Evolutionary conservation across 64 coral and sea anemone species (phyloP), one percentile per base, ranked within the genome.

Genomic region (Astreopora myriophthalma): DNA sequence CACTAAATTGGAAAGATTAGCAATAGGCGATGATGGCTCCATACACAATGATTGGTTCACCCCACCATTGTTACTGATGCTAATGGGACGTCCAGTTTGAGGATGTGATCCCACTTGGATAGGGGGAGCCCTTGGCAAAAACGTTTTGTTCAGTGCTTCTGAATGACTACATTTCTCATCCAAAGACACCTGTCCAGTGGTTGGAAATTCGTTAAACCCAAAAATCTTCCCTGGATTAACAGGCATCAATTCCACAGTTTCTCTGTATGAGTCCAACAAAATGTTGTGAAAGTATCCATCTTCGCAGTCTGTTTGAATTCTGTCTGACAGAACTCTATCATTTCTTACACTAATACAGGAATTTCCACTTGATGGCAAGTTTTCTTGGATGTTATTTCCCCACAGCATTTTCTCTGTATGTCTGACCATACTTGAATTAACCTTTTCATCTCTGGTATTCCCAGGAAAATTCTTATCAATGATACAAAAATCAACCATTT

Each of bases 1-100:
- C 3, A 92, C 90, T 40, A 92, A 40, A 69, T 74, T 84, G 11
- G 90, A 92, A 25, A 92, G 72, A 69, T 92, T 92, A 55, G 82
- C 69, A 75, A 92, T 92, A 3, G 90, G 90, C 24, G 80, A 92
- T 2, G 79, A 74, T 32, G 80, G 90, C 24, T 74, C 35, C 34
- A 73, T 48, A 16, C 61, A 81, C 28, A 58, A 25, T 10, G 2
- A 9, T 24, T 83, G 55, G 65, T 25, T 64, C 3, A 37, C 12
- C 25, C 12, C 10, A 23, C 5, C 17, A 32, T 64, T 39, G 20
- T 23, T 83, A 22, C 30, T 65, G 1, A 22, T 38, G 8, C 58
- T 24, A 1, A 14, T 61, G 32, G 20, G 29, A 55, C 11, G 58
- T 36, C 36, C 52, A 31, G 8, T 48, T 58, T 34, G 33, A 34